Evolutionary conservation across 2,113 vertebrate genomes (phyloP), one percentile per base, ranked within the genome.

Genomic region (Paralichthys olivaceus): DNA sequence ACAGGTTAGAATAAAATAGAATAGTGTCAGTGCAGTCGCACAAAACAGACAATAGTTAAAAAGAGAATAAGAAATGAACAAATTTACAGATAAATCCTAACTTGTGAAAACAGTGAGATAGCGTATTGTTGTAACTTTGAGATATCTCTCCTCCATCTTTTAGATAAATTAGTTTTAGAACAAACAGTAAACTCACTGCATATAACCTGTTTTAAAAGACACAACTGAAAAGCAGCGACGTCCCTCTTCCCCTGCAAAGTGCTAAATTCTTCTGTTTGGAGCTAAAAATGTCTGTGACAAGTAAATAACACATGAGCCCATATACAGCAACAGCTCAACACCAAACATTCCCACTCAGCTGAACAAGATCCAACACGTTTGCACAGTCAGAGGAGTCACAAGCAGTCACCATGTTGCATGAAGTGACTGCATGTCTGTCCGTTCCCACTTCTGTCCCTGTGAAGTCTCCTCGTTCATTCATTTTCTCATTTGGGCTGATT

Each of bases 311-410:
- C 37, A 25, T 0, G 1, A 47, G 49, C 53, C 8, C 1, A 5
- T 32, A 40, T 5, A 47, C 17, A 43, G 53, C 25, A 22, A 26
- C 20, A 49, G 55, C 20, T 40, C 51, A 40, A 81, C 67, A 40
- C 65, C 61, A 73, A 73, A 88, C 55, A 85, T 69, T 78, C 66
- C 56, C 51, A 45, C 28, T 47, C 12, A 5, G 2, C 22, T 7
- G 45, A 68, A 80, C 91, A 87, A 77, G 87, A 74, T 20, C 62
- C 64, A 77, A 60, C 90, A 81, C 5, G 87, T 32, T 75, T 25
- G 0, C 34, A 29, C 29, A 32, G 53, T 57, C 67, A 74, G 34
- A 40, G 19, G 69, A 81, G 84, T 73, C 68, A 49, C 70, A 55
- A 22, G 61, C 15, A 56, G 72, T 23, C 70, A 59, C 60, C 63